phyloP scores from a whole-genome alignment of 2,797 vertebrate species.

The Esox lucius region DNA sequence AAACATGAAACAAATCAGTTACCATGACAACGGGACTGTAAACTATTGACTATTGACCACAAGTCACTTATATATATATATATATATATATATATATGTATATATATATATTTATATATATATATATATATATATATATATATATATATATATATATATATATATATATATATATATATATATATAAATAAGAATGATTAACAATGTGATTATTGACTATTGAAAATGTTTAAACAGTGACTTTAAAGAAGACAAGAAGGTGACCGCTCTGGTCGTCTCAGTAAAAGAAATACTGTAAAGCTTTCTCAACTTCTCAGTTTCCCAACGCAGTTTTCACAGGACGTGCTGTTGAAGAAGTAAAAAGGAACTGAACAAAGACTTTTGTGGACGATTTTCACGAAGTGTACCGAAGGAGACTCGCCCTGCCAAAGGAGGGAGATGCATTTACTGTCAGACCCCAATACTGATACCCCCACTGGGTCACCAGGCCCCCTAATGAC shows the following conservation, averaged over 20 bases:
- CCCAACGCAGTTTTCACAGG: slow-evolving; percentile 60
- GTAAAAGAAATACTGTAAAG: slow-evolving; percentile 83
- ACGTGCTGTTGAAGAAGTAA: slow-evolving; percentile 40
- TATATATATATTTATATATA: too few relatives aligned
- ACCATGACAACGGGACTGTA: slow-evolving; percentile 49
- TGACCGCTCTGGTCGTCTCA: slow-evolving; percentile 84
- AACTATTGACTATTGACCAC: slow-evolving; percentile 54
- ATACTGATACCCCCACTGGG: background rate
- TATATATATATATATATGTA: too few relatives aligned
- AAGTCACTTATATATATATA: slow-evolving; percentile 62
- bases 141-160: slow-evolving; percentile 60
- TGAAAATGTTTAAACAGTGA: slow-evolving; percentile 49
- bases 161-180: slow-evolving; percentile 57
- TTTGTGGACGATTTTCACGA: slow-evolving; percentile 77
- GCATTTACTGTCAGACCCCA: slow-evolving; percentile 69
- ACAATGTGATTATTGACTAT: slow-evolving; percentile 63
- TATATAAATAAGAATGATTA: slow-evolving; percentile 69
- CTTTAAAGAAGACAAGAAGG: slow-evolving; percentile 46
- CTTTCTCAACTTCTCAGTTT: slow-evolving; percentile 59
- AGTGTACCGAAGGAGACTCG: slow-evolving; percentile 81
- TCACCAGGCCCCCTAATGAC: background rate
- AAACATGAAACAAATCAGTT: slow-evolving; percentile 49
- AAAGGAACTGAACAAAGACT: slow-evolving; percentile 43
- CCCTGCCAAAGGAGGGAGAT: slow-evolving; percentile 97
- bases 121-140: slow-evolving; percentile 63